Evolutionary conservation across 2,797 vertebrate genomes (phyloP).

Genomic region (Platalea minor): DNA sequence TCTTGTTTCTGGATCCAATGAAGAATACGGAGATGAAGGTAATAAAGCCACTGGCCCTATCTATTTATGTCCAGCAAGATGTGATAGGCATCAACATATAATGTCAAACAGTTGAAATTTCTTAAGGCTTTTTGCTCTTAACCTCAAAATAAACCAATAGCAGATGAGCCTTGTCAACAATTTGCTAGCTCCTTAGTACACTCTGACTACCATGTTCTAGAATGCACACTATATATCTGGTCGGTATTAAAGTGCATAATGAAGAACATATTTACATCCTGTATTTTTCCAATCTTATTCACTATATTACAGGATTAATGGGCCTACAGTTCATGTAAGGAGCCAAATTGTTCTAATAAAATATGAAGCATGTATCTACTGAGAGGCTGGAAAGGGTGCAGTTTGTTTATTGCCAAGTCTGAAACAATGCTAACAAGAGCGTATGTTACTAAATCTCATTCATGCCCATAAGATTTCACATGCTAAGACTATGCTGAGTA

Average conservation of each 20-base stretch:
- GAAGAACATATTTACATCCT: slow-evolving; percentile 86
- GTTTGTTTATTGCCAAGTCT: slow-evolving; percentile 35
- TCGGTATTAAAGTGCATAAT: slow-evolving; percentile 77
- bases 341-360: slow-evolving; percentile 68
- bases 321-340: slow-evolving; percentile 55
- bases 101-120: slow-evolving; percentile 7
- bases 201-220: slow-evolving; percentile 55
- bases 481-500: slow-evolving; percentile 76
- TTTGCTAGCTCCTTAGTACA: slow-evolving; percentile 57
- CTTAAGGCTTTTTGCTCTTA: slow-evolving; percentile 23
- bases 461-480: slow-evolving; percentile 76
- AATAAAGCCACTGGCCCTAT: neutral
- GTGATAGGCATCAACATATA: slow-evolving; percentile 9
- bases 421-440: slow-evolving; percentile 73
- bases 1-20: neutral
- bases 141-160: slow-evolving; percentile 50
- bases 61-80: neutral
- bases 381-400: slow-evolving; percentile 26
- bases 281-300: slow-evolving; percentile 73
- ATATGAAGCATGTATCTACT: slow-evolving; percentile 55
- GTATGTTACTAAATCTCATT: slow-evolving; percentile 76
- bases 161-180: slow-evolving; percentile 69
- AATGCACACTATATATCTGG: slow-evolving; percentile 60
- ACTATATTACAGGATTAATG: slow-evolving; percentile 63
- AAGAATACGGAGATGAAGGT: neutral